Base-by-base conservation (phyloP, 1,140 invertebrate genomes). In the Hesperophylax magnus region DNA sequence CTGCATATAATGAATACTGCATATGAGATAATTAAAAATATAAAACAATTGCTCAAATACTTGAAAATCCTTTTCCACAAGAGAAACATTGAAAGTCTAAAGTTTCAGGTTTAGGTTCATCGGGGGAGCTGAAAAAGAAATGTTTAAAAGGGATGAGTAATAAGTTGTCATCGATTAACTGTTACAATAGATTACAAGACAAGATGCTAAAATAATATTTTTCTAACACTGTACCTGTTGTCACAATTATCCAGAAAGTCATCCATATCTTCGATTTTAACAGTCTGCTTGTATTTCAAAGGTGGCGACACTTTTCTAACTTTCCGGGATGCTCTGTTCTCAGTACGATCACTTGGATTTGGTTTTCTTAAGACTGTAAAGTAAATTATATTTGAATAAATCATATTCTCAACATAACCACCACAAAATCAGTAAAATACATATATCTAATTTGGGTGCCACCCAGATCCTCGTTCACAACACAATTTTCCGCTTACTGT, bases 11-110 rank as follows among this genome's bases (percentile, higher is more conserved):
- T n/a, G n/a, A n/a, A n/a, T n/a, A n/a, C n/a, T n/a, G n/a, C n/a
- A n/a, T n/a, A n/a, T n/a, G n/a, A n/a, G n/a, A n/a, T n/a, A n/a
- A n/a, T n/a, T n/a, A 69, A 34, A 17, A 67, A 27, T 27, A 7
- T 7, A 67, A 34, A 34, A 67, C 11, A 34, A 67, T 15, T 67
- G 20, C 18, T 22, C 18, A 71, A 31, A 77, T 80, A 85, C 84
- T 79, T 60, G 79, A 52, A 71, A 85, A 85, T 81, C 79, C 61
- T 72, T 85, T 85, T 31, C 81, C 81, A 81, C 84, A 85, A 24
- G 61, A 75, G 22, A 54, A 61, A 58, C 83, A 84, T n/a, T 56
- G 61, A 14, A 71, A 81, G 17, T 56, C 77, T 14, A 54, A 54
- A n/a, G 18, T 34, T 67, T 76, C 60, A 14, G 27, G 8, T 65